These are phyloP conservation scores for Ptycholaimellus sp. DNA, from an alignment of 2,888 invertebrate genomes.

Conservation along the genomic window DNA sequence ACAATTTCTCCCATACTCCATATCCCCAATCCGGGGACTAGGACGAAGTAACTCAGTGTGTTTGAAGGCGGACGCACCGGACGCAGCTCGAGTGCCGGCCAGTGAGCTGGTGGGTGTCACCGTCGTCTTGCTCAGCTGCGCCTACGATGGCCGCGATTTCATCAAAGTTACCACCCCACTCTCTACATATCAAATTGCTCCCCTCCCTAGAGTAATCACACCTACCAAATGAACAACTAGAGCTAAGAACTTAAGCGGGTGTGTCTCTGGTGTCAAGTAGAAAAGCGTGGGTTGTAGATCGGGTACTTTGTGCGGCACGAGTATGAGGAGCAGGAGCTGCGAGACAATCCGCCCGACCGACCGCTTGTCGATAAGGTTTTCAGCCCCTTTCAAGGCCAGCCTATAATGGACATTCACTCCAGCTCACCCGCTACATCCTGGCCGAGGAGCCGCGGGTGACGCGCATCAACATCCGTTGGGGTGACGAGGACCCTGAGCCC, in stretches of 20 bases:
- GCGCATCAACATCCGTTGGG: constrained; percentile 32
- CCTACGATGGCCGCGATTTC: constrained; percentile 14
- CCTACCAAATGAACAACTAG: too few relatives aligned
- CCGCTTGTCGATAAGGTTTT: constrained; percentile 87
- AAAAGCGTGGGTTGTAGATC: constrained; percentile 64
- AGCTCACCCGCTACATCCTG: constrained; percentile 12
- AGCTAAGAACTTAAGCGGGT: too few relatives aligned
- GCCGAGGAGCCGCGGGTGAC: constrained; percentile 31
- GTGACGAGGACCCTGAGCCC: constrained; percentile 24
- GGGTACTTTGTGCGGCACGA: constrained; percentile 98
- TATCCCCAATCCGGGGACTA: too few relatives aligned
- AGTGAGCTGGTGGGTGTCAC: constrained; percentile 95
- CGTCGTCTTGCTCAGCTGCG: constrained; percentile 71
- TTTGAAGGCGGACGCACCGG: constrained; percentile 70
- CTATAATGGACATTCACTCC: too few relatives aligned
- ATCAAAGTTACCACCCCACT: not conserved
- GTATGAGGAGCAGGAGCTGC: constrained; percentile 67
- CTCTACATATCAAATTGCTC: too few relatives aligned
- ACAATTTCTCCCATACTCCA: too few relatives aligned
- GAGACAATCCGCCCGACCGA: constrained; percentile 72
- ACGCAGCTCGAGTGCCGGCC: constrained; percentile 70
- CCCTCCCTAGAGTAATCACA: too few relatives aligned
- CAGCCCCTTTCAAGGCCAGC: too few relatives aligned
- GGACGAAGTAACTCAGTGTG: too few relatives aligned
- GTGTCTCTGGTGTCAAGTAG: not conserved